These are phyloP conservation scores for Tupiocoris notatus DNA, from an alignment of 2,888 invertebrate species.

Conservation along the genomic window DNA sequence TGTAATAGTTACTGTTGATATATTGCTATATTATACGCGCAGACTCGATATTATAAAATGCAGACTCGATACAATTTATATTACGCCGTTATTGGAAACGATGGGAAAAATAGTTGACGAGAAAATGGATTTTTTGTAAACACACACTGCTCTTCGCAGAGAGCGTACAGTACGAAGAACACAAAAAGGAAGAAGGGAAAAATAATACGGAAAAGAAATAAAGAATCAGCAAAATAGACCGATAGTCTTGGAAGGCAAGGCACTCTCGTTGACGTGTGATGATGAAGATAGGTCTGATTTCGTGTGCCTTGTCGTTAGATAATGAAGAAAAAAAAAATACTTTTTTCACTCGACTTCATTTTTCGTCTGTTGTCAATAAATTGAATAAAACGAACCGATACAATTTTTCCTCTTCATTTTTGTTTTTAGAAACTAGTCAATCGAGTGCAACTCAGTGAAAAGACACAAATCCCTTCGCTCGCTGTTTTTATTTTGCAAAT, in stretches of 20 bases:
- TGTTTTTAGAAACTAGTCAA: constrained; percentile 45
- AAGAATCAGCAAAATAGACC: constrained; percentile 18
- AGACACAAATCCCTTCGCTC: constrained; percentile 7
- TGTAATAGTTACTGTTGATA: constrained; percentile 40
- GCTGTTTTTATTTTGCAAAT: not conserved
- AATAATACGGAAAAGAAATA: not conserved
- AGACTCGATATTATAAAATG: constrained; percentile 16
- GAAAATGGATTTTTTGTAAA: constrained; percentile 41
- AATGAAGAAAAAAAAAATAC: constrained; percentile 23
- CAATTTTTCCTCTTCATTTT: constrained; percentile 30
- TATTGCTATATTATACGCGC: constrained; percentile 5
- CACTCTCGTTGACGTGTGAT: constrained; percentile 41
- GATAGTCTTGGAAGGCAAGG: constrained; percentile 37
- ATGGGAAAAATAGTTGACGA: constrained; percentile 28
- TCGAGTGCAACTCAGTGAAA: constrained; percentile 46
- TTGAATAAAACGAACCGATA: not conserved
- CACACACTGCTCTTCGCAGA: constrained; percentile 1
- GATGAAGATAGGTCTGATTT: constrained; percentile 44
- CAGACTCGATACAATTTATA: constrained; percentile 30
- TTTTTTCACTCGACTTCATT: constrained; percentile 20
- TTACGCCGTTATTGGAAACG: constrained; percentile 29
- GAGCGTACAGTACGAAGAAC: too few species aligned
- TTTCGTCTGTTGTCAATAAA: not conserved
- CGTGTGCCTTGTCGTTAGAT: constrained; percentile 46
- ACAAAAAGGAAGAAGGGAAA: constrained; percentile 11